These are phyloP conservation scores for Sinonovacula constricta DNA, from an alignment of 1,140 invertebrate genomes.

Conservation along the genomic window DNA sequence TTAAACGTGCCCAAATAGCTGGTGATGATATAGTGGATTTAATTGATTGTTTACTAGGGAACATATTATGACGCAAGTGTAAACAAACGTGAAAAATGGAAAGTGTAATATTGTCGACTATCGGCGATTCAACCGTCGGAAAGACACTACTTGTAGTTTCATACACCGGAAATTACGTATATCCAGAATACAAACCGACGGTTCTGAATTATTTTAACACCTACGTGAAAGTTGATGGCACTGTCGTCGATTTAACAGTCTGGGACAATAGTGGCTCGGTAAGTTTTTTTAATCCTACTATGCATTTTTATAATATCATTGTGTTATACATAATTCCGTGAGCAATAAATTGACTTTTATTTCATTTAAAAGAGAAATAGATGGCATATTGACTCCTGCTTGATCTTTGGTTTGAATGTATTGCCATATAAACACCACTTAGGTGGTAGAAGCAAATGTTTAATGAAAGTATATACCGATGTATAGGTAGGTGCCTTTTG, in stretches of 20 bases:
- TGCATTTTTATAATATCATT: background rate
- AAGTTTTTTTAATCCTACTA: background rate
- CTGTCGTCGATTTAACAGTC: conserved; percentile 17
- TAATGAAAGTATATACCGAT: too few species aligned
- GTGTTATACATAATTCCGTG: background rate
- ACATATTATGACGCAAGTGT: too few species aligned
- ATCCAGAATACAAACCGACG: conserved; percentile 30
- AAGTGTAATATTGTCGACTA: conserved; percentile 14
- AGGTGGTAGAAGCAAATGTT: too few species aligned
- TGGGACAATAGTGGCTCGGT: conserved; percentile 43
- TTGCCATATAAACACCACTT: background rate
- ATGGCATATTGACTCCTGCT: background rate
- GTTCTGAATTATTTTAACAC: conserved; percentile 31
- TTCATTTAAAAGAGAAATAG: background rate
- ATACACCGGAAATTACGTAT: conserved; percentile 36
- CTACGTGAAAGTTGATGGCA: background rate
- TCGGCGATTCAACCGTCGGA: conserved; percentile 34
- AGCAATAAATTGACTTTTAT: background rate
- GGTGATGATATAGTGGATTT: too few species aligned
- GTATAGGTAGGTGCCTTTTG: too few species aligned
- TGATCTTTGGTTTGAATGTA: background rate
- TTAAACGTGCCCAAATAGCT: too few species aligned
- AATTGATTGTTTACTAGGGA: too few species aligned
- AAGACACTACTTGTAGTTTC: conserved; percentile 32
- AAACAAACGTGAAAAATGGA: conserved; percentile 11